These are phyloP conservation scores for Conus canariensis DNA, from an alignment of 2,888 invertebrate genomes.

Conservation along the genomic window DNA sequence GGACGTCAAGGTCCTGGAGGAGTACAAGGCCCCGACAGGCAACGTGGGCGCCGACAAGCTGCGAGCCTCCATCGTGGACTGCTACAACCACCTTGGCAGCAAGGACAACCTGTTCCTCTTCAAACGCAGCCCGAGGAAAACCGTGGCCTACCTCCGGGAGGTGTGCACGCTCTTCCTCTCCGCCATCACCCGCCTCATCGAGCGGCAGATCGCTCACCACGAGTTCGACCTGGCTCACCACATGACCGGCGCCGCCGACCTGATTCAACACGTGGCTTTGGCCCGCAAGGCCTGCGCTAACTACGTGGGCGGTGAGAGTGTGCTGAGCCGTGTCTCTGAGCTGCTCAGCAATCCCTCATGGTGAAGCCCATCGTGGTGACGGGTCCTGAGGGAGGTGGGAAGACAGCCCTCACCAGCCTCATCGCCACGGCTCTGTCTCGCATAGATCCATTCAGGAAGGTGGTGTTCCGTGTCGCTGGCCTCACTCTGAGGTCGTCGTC, in stretches of 20 bases:
- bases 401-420: constrained; percentile 48
- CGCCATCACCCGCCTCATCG: constrained; percentile 46
- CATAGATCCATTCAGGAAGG: constrained; percentile 45
- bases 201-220: constrained; percentile 43
- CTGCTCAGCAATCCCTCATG: constrained; percentile 5
- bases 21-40: constrained; percentile 27
- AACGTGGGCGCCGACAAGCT: constrained; percentile 40
- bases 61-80: constrained; percentile 38
- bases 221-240: constrained; percentile 53
- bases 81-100: constrained; percentile 46
- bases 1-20: background rate
- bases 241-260: constrained; percentile 49
- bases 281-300: constrained; percentile 30
- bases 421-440: constrained; percentile 37
- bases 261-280: constrained; percentile 50
- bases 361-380: constrained; percentile 30
- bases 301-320: constrained; percentile 36
- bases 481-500: constrained; percentile 50
- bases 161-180: constrained; percentile 47
- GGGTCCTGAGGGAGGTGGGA: constrained; percentile 50
- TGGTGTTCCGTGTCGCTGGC: constrained; percentile 51
- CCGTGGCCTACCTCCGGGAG: constrained; percentile 50
- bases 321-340: constrained; percentile 26
- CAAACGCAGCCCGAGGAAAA: constrained; percentile 45
- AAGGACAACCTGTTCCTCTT: constrained; percentile 49